Base-by-base conservation (phyloP, 2,888 invertebrate species). In the Spisula solida region DNA sequence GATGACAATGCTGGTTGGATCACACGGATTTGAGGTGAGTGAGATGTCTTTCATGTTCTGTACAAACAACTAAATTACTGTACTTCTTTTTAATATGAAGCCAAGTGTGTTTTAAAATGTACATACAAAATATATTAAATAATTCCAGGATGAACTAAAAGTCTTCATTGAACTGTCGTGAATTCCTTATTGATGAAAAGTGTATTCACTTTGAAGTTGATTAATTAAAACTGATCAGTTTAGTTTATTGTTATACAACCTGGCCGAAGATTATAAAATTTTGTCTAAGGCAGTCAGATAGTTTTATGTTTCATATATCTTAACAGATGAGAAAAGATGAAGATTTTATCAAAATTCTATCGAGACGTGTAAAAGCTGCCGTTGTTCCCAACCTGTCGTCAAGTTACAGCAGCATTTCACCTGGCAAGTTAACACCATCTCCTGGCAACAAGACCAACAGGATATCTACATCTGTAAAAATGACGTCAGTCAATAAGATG, bases 1-100 rank as follows among this genome's bases (percentile, higher is more conserved):
- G 96, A 93, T 96, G 94, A 94, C 93, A 31, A 95, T 96, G 95
- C 92, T 96, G 75, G 95, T 96, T 29, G 95, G 96, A 16, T 94
- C 94, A 16, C 93, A 94, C 34, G 88, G 91, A 29, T 92, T 95
- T 66, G 93, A 95, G 94, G 96, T 86, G 14, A 80, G 80, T 48
- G 14, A 66, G 0, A 66, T 8, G 4, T 66, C 25, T 25, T 10
- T 25, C 60, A 66, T 8, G 60, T 41, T n/a, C n/a, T n/a, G n/a
- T n/a, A n/a, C n/a, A n/a, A n/a, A n/a, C n/a, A n/a, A n/a, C n/a
- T n/a, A n/a, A n/a, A n/a, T 20, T 20, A 5, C 20, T 47, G 47
- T 47, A 47, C 47, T 47, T n/a, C n/a, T n/a, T n/a, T n/a, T n/a
- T n/a, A n/a, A n/a, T n/a, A n/a, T n/a, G n/a, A n/a, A n/a, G n/a